These are phyloP conservation scores for Rhombomys opimus DNA, from an alignment of 2,113 vertebrate species.

Conservation along the genomic window DNA sequence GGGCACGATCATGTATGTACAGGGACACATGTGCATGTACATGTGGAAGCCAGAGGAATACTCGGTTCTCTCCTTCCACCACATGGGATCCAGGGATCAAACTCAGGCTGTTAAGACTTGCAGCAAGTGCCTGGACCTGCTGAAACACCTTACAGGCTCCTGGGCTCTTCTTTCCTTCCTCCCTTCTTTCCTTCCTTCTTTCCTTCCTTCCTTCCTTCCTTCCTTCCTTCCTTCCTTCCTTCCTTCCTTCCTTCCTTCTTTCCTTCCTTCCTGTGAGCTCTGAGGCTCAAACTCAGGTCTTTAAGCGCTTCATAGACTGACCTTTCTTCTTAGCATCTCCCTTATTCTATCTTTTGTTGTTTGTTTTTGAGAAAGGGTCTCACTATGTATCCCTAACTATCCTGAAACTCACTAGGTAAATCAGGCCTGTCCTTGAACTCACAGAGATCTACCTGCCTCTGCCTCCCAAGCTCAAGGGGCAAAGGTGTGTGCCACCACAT, in stretches of 20 bases:
- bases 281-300: background rate
- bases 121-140: background rate
- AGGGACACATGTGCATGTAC: background rate
- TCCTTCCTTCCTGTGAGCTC: background rate
- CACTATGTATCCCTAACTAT: background rate
- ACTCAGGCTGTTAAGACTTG: background rate
- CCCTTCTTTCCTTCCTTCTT: too few relatives aligned
- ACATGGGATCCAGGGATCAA: background rate
- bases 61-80: background rate
- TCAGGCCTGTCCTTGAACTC: background rate
- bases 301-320: background rate
- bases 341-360: background rate
- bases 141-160: background rate
- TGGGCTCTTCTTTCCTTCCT: too few relatives aligned
- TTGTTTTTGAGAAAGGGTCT: background rate
- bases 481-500: background rate
- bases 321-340: background rate
- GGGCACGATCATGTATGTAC: background rate
- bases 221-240: too few relatives aligned
- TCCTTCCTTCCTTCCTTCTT: too few relatives aligned
- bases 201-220: too few relatives aligned
- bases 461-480: background rate
- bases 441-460: background rate
- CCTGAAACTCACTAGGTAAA: background rate
- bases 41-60: background rate